phyloP scores from a whole-genome alignment of 1,140 invertebrate species.

The Drosophila elegans region DNA sequence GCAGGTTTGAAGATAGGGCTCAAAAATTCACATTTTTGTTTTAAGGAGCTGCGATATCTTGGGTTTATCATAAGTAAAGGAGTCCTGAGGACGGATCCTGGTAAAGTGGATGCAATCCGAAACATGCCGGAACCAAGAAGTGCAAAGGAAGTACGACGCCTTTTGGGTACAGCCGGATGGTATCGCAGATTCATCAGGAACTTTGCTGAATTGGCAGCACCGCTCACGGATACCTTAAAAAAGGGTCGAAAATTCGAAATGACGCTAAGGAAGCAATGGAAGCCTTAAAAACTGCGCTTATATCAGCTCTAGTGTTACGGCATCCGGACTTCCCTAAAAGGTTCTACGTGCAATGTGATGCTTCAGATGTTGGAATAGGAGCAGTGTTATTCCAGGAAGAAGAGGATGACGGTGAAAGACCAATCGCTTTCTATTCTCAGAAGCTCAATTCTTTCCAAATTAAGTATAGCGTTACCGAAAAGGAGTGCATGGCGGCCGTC shows the following conservation, averaged over 20 bases:
- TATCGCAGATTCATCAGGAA: conserved; percentile 1
- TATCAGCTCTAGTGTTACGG: not conserved
- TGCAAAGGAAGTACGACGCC: conserved; percentile 10
- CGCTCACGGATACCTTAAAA: conserved; percentile 18
- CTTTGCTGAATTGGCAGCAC: conserved; percentile 3
- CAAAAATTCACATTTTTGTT: conserved; percentile 84
- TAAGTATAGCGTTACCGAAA: conserved; percentile 12
- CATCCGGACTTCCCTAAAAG: not conserved
- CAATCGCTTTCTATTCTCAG: conserved; percentile 1
- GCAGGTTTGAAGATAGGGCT: conserved; percentile 85
- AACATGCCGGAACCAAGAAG: conserved; percentile 11
- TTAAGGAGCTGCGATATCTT: conserved; percentile 20
- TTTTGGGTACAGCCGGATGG: conserved; percentile 24
- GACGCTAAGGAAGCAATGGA: not conserved
- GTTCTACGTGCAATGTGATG: conserved; percentile 12
- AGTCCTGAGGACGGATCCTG: conserved; percentile 29
- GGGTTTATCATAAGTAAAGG: conserved; percentile 26
- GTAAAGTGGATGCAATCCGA: conserved; percentile 39
- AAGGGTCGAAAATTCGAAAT: not conserved
- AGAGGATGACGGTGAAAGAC: not conserved
- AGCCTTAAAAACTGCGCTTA: conserved; percentile 4
- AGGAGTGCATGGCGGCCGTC: conserved; percentile 7
- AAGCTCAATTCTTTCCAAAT: not conserved
- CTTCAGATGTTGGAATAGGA: not conserved
- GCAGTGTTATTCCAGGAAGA: not conserved